Percentiles rank a stretch among this genome's conserved stretches.
Evolutionary conservation across 2,888 invertebrate genomes (phyloP).

Genomic region (Ametastegia equiseti): DNA sequence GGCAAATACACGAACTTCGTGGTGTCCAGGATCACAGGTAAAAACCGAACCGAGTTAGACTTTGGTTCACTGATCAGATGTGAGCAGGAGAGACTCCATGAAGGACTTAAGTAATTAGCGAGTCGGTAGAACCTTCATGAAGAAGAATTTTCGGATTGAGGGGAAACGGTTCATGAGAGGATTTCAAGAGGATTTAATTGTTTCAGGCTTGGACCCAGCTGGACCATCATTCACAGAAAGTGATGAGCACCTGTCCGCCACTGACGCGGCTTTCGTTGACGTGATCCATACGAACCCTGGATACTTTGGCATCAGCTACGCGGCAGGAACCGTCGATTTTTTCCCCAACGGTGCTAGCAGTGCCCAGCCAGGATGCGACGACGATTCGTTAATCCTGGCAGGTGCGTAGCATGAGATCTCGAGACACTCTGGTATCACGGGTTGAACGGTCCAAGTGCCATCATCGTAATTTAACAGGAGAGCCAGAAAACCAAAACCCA

Average conservation of each 20-base stretch:
- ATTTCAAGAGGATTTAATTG: no score
- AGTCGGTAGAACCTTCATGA: no score
- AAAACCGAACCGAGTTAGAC: background rate
- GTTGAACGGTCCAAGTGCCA: no score
- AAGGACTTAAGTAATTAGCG: no score
- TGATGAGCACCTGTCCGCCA: conserved; percentile 62
- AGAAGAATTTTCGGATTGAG: background rate
- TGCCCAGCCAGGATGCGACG: conserved; percentile 76
- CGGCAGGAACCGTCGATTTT: conserved; percentile 75
- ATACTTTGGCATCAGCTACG: conserved; percentile 70
- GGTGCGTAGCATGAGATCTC: background rate
- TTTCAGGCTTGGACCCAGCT: conserved; percentile 76
- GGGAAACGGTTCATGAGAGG: no score
- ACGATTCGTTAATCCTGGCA: background rate
- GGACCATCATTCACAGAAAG: conserved; percentile 76
- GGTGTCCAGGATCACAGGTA: conserved; percentile 65
- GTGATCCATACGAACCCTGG: conserved; percentile 77
- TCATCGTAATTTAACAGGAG: no score
- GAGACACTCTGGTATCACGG: no score
- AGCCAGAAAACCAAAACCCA: no score
- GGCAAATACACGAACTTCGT: conserved; percentile 57
- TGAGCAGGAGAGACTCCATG: no score
- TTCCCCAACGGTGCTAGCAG: conserved; percentile 77
- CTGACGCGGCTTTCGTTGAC: conserved; percentile 77
- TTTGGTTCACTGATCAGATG: no score